A percentile compares a stretch with the other conserved stretches of the same genome.
Evolutionary conservation across 2,888 invertebrate genomes (phyloP).

Genomic region (Hypomecis atomaria): DNA sequence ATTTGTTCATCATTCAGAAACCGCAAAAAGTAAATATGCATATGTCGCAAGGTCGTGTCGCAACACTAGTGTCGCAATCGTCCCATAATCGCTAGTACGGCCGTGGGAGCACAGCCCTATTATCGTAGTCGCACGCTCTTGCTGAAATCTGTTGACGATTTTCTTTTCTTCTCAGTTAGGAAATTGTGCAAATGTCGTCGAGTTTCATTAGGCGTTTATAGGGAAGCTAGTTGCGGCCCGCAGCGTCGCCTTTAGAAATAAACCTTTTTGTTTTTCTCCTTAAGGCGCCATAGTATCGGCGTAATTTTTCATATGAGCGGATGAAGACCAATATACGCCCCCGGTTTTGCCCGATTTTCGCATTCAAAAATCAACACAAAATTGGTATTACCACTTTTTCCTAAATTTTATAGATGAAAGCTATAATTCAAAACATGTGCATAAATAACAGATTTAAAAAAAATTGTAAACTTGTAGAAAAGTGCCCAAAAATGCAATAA

Average conservation of each 20-base stretch:
- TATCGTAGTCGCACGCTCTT: constrained; percentile 49
- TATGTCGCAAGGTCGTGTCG: constrained; percentile 32
- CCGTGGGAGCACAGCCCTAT: constrained; percentile 39
- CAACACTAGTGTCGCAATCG: constrained; percentile 29
- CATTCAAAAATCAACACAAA: too few relatives aligned
- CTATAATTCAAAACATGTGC: too few relatives aligned
- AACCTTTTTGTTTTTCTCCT: too few relatives aligned
- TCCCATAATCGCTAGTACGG: constrained; percentile 25
- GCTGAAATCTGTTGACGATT: constrained; percentile 31
- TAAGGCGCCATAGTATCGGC: too few relatives aligned
- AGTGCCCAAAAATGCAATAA: too few relatives aligned
- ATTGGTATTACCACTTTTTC: too few relatives aligned
- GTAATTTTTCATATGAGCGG: too few relatives aligned
- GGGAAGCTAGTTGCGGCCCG: background rate
- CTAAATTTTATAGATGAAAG: too few relatives aligned
- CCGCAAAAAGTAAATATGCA: constrained; percentile 16
- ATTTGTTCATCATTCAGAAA: constrained; percentile 14
- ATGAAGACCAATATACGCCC: too few relatives aligned
- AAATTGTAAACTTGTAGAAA: too few relatives aligned
- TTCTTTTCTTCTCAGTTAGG: constrained; percentile 30
- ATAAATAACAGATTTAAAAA: too few relatives aligned
- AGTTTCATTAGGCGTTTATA: background rate
- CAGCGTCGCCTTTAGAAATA: background rate
- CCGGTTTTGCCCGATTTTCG: too few relatives aligned
- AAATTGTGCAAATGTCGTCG: constrained; percentile 18